Percentiles rank a stretch among this genome's conserved stretches.
phyloP scores from a whole-genome alignment of 1,140 invertebrate species.

The Oscheius sp. region DNA sequence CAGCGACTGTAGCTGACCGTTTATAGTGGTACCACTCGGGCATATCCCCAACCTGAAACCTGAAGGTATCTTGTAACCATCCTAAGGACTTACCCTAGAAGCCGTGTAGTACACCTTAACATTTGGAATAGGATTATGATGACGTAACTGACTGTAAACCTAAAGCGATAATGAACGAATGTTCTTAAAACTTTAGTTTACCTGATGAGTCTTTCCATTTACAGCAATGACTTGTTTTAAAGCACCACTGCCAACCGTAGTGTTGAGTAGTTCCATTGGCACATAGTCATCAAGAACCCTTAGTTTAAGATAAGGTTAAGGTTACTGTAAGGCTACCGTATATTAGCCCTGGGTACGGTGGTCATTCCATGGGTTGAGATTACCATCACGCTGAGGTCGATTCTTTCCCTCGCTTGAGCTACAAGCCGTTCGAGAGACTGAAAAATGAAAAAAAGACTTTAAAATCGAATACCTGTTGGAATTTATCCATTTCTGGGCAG shows the following conservation, averaged over 20 bases:
- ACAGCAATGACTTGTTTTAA: slow-evolving; percentile 23
- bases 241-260: slow-evolving; percentile 26
- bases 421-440: slow-evolving; percentile 23
- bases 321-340: slow-evolving; percentile 1
- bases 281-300: slow-evolving; percentile 32
- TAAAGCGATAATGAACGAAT: not conserved
- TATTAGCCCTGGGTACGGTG: slow-evolving; percentile 24
- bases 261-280: slow-evolving; percentile 35
- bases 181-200: not conserved
- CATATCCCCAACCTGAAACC: slow-evolving; percentile 23
- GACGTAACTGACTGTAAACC: slow-evolving; percentile 31
- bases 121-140: slow-evolving; percentile 37
- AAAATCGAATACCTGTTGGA: slow-evolving; percentile 3
- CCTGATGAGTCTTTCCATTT: slow-evolving; percentile 35
- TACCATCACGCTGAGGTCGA: slow-evolving; percentile 33
- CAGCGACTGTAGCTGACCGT: slow-evolving; percentile 13
- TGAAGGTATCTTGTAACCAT: not conserved
- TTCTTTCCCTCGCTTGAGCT: slow-evolving; percentile 19
- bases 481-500: slow-evolving; percentile 7
- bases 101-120: slow-evolving; percentile 33
- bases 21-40: slow-evolving; percentile 35
- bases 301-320: not conserved
- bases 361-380: slow-evolving; percentile 31
- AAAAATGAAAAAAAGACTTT: not conserved
- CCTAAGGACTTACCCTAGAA: not conserved